A percentile compares a stretch with the other conserved stretches of the same genome.
phyloP scores from a whole-genome alignment of 2,797 vertebrate genomes.

The Neopelma chrysocephalum region DNA sequence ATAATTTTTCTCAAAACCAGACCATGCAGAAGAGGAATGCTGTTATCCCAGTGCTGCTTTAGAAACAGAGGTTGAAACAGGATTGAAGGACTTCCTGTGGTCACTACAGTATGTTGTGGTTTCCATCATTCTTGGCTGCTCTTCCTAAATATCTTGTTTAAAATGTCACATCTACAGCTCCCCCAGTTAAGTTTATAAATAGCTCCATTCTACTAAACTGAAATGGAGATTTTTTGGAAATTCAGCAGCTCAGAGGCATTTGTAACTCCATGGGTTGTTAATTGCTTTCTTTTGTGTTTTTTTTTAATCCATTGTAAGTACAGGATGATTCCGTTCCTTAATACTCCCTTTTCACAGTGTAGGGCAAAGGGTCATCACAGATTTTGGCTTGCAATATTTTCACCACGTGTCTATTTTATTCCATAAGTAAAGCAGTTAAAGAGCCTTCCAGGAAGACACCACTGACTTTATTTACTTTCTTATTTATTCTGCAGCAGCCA shows the following conservation, averaged over 20 bases:
- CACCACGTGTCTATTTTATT: not conserved
- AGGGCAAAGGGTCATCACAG: not conserved
- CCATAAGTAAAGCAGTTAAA: not conserved
- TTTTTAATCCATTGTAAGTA: not conserved
- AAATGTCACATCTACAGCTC: not conserved
- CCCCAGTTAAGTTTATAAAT: not conserved
- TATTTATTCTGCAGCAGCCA: slow-evolving; percentile 1
- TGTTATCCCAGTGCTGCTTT: not conserved
- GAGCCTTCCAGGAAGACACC: not conserved
- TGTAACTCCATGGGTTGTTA: not conserved
- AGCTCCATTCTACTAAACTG: not conserved
- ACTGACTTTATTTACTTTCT: not conserved
- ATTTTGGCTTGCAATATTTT: not conserved
- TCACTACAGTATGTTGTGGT: not conserved
- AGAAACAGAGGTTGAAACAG: not conserved
- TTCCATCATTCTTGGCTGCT: not conserved
- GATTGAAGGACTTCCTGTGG: not conserved
- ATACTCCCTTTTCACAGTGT: not conserved
- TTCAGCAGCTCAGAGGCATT: not conserved
- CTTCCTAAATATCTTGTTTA: not conserved
- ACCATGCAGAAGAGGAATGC: not conserved
- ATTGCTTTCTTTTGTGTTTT: not conserved
- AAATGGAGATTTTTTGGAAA: not conserved
- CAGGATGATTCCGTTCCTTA: not conserved
- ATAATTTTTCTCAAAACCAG: not conserved